A percentile compares a stretch with the other conserved stretches of the same genome.
phyloP scores from a whole-genome alignment of 2,113 vertebrate genomes.

The Argyrosomus japonicus region DNA sequence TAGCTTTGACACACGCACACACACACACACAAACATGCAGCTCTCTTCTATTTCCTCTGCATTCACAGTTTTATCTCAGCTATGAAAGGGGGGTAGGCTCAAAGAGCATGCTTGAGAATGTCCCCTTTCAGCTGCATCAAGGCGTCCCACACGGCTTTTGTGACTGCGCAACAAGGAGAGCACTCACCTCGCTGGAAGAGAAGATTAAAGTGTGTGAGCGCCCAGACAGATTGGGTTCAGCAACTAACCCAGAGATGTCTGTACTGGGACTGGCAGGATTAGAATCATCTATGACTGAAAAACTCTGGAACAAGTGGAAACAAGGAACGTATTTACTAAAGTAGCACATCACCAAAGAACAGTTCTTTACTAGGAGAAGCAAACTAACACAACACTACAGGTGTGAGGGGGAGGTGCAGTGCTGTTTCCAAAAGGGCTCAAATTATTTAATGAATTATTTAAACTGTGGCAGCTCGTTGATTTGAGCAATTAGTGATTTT shows the following conservation, averaged over 20 bases:
- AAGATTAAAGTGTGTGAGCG: conserved; percentile 95
- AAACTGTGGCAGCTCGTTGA: conserved; percentile 28
- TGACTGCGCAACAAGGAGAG: conserved; percentile 75
- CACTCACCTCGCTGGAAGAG: conserved; percentile 96
- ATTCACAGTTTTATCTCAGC: conserved; percentile 58
- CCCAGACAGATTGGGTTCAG: conserved; percentile 94
- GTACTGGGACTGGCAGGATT: conserved; percentile 89
- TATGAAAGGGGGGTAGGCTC: conserved; percentile 54
- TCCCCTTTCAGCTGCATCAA: conserved; percentile 72
- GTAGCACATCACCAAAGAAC: conserved; percentile 64
- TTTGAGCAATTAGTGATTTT: conserved; percentile 36
- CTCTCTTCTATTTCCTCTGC: conserved; percentile 45
- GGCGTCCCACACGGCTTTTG: conserved; percentile 74
- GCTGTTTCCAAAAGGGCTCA: background rate
- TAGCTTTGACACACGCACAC: conserved; percentile 19
- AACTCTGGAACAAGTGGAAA: conserved; percentile 94
- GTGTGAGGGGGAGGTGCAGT: background rate
- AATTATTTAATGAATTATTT: conserved; percentile 13
- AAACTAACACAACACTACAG: conserved; percentile 40
- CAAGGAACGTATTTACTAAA: conserved; percentile 88
- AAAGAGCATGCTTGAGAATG: conserved; percentile 78
- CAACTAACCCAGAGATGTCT: conserved; percentile 93
- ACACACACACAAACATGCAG: conserved; percentile 69
- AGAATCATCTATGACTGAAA: conserved; percentile 95
- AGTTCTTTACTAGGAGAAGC: conserved; percentile 33